Evolutionary conservation across 2,113 vertebrate genomes (phyloP), one percentile per base, ranked within the genome.

Genomic region (Isichthys henryi): DNA sequence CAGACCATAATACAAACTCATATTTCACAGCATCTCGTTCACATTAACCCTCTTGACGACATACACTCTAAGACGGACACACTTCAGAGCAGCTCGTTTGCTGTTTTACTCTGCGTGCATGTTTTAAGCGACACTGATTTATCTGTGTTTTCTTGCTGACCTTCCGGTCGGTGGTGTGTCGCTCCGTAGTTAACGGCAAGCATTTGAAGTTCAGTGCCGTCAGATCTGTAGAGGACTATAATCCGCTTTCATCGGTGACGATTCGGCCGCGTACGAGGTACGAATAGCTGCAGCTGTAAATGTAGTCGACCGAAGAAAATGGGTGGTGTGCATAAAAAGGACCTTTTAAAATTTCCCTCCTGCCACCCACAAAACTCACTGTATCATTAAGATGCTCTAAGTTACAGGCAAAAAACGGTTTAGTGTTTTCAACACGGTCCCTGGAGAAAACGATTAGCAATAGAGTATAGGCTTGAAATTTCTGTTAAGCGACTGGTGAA

Each of bases 1-100:
- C 85, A 86, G 85, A 53, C 85, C 85, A 86, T 27, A 86, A 85
- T n/a, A 80, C 11, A 80, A 43, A 80, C 35, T 85, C 45, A 85
- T 48, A 84, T 85, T 85, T 85, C 74, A 80, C 45, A 85, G 82
- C n/a, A 23, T 85, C 46, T 49, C 45, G 19, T 49, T 49, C 11
- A 49, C 46, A 23, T 27, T 85, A 49, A 85, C 82, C 21, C 9
- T 49, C 39, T 7, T 46, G 19, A 83, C 21, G 21, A 84, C 82
- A 27, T 10, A 19, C 45, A 39, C 10, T 31, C 19, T 21, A 19
- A 56, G 19, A 23, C 21, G 56, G 17, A 58, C 56, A 43, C 15
- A 8, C 13, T 19, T 80, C 1, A 13, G 1, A 80, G 15, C 35
- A 80, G 70, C 70, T 39, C 35, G 0, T 39, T 39, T 19, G 35